Evolutionary conservation across 2,888 invertebrate genomes (phyloP), one percentile per base, ranked within the genome.

Genomic region (Chydorus sphaericus): DNA sequence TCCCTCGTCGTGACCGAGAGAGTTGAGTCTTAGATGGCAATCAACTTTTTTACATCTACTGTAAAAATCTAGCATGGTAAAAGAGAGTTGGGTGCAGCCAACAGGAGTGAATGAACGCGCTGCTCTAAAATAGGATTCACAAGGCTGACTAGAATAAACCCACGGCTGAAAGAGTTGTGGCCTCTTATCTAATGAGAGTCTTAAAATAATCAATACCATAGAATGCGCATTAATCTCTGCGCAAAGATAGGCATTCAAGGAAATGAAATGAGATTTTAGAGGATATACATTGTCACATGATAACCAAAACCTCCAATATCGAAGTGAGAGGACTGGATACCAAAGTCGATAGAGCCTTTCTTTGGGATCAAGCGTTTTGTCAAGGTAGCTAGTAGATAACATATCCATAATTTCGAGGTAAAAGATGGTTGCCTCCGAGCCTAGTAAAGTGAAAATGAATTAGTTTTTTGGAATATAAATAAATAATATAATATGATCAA

Each of bases 161-260:
- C 18, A 48, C 23, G 48, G 48, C 26, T 18, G 11, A n/a, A 33
- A 48, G 23, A 48, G 36, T 11, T 48, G 26, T 18, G 30, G 6
- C 33, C 16, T 48, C n/a, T 20, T 29, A 20, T 29, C 29, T 23
- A 33, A 11, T 33, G 3, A 33, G 16, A 51, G 33, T 20, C 20
- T 51, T 28, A 16, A 10, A 8, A 51, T 16, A 20, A 51, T n/a
- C 31, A 51, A 20, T 7, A 51, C 16, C 33, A 51, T 20, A 20
- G 51, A 16, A 51, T 51, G 36, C 16, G 51, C 51, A 51, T 51
- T 51, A 16, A 33, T 51, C 23, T 51, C 51, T 8, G 51, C 51
- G 20, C 51, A 51, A 31, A 51, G 33, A 33, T 51, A 51, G 8
- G 51, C 30, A 33, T 51, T 51, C 31, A 51, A 20, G 10, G 51